Percentiles rank a stretch among this genome's conserved stretches.
Conservation (phyloP, 2,797 vertebrate genomes). For the Manis pentadactyla region DNA sequence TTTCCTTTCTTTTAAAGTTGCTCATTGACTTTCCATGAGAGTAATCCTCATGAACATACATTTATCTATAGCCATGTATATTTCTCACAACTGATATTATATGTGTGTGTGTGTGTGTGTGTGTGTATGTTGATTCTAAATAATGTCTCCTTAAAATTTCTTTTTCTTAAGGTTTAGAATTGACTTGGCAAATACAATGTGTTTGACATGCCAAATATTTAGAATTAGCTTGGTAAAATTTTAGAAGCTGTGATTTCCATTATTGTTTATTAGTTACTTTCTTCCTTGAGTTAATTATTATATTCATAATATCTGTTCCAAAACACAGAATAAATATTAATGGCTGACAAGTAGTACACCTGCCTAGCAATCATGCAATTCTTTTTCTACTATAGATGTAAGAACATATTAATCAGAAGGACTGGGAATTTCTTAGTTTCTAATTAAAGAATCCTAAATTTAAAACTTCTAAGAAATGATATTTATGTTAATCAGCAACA, state of each 20-base stretch:
- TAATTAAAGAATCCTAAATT: slow-evolving; percentile 61
- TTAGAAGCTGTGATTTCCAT: slow-evolving; percentile 44
- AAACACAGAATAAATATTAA: slow-evolving; percentile 52
- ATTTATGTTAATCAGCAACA: slow-evolving; percentile 32
- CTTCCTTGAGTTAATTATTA: background rate
- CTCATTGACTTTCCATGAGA: slow-evolving; percentile 6
- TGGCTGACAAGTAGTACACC: background rate
- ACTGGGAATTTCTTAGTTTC: slow-evolving; percentile 49
- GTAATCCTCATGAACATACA: background rate
- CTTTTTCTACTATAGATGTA: slow-evolving; percentile 38
- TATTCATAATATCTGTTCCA: slow-evolving; percentile 9
- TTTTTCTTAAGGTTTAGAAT: slow-evolving; percentile 52
- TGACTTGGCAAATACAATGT: slow-evolving; percentile 22
- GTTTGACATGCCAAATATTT: background rate
- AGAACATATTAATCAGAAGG: background rate
- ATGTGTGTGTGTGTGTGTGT: background rate
- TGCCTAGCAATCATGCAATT: background rate
- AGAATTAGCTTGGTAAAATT: slow-evolving; percentile 44
- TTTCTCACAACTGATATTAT: background rate
- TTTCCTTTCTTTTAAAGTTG: background rate
- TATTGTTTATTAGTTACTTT: background rate
- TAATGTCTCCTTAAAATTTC: background rate
- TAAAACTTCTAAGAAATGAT: slow-evolving; percentile 48
- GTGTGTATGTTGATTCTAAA: slow-evolving; percentile 15
- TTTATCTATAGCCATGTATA: background rate